phyloP scores from a whole-genome alignment of 1,140 invertebrate species.

The Varroa destructor region DNA sequence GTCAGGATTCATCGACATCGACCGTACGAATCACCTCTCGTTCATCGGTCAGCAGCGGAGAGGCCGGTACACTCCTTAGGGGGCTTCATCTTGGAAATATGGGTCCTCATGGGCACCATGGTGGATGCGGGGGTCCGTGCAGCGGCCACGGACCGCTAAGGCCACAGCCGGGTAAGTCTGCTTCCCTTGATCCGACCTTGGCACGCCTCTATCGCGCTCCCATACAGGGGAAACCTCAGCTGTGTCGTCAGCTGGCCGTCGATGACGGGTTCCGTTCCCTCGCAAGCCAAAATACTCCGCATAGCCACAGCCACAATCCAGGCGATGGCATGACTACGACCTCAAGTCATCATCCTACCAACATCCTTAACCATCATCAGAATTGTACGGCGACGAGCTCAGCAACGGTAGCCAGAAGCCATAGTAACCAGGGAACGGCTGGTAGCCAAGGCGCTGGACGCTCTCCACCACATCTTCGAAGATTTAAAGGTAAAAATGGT shows the following conservation, averaged over 20 bases:
- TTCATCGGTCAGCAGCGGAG: conserved; percentile 35
- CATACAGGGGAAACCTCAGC: conserved; percentile 32
- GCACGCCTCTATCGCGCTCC: conserved; percentile 10
- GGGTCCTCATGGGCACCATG: background rate
- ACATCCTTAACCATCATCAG: too few relatives aligned
- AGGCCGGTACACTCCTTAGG: conserved; percentile 14
- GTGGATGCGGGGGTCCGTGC: background rate
- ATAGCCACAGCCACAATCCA: too few relatives aligned
- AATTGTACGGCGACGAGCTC: too few relatives aligned
- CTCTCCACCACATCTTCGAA: too few relatives aligned
- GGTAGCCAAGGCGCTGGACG: too few relatives aligned
- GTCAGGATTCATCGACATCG: conserved; percentile 35
- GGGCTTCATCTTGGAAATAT: background rate
- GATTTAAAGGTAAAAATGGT: too few relatives aligned
- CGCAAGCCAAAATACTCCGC: too few relatives aligned
- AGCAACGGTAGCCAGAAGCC: too few relatives aligned
- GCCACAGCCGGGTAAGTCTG: background rate
- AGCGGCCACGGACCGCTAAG: background rate
- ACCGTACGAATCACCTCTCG: conserved; percentile 34
- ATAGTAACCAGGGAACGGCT: too few relatives aligned
- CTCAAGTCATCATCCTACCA: too few relatives aligned
- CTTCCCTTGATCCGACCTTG: conserved; percentile 17
- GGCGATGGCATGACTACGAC: too few relatives aligned
- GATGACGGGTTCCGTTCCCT: conserved; percentile 30
- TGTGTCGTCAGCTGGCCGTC: conserved; percentile 33